Base-by-base conservation (phyloP, 2,797 vertebrate species). In the Philypnodon macrostomus region DNA sequence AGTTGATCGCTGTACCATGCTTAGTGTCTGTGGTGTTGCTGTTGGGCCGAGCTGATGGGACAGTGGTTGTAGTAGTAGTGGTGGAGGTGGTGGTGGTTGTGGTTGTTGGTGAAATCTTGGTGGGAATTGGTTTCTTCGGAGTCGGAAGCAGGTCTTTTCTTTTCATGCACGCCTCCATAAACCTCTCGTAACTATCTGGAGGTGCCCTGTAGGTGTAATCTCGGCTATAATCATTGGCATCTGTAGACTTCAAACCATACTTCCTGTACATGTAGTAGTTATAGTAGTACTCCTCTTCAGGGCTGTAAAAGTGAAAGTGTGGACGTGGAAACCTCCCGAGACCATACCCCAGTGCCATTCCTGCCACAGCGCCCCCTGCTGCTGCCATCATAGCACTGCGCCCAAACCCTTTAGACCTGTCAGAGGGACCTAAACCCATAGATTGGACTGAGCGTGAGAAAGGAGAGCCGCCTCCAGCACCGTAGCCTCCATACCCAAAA, bases 331-430 rank as follows among this genome's bases (percentile, higher is more conserved):
- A 84, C 24, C 72, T 66, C 4, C 87, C 85, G 11, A 91, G 14
- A 1, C 90, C 86, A 0, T 90, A 89, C 3, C 87, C 87, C 24
- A 91, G 30, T 0, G 89, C 88, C 79, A 87, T 84, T 27, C 85
- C 86, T 4, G 70, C 63, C 56, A 88, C 2, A 0, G 63, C 80
- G 0, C 86, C 85, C 23, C 70, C 73, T 14, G 75, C 85, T 12
- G 84, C 89, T 3, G 84, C 85, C 67, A 83, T 24, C 2, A 58
- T 58, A 3, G 81, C 86, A n/a, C 60, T 80, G 41, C 72, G 80
- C 1, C 73, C 87, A 9, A 86, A 89, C 12, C 80, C 73, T 67
- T 42, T 85, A 47, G 88, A 90, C 29, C 70, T 40, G 3, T 53
- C 5, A 2, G 75, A 72, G 7, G 87, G 84, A 12, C 8, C 3